Evolutionary conservation across 2,888 invertebrate species (phyloP).

Genomic region (Protonemura montana): DNA sequence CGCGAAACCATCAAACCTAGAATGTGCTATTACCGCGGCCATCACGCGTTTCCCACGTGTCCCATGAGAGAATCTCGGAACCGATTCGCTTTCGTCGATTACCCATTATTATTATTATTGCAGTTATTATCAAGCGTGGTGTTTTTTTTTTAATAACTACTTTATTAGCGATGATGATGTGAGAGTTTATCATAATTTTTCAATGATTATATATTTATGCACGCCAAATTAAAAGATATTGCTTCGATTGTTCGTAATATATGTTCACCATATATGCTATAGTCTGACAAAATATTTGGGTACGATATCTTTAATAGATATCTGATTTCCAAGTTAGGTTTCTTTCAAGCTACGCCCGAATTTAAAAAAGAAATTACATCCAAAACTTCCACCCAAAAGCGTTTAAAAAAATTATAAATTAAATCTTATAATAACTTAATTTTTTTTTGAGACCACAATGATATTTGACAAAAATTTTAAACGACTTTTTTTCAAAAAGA

Average conservation of each 20-base stretch:
- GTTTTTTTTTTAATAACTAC: background rate
- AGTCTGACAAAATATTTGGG: background rate
- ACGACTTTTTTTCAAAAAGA: background rate
- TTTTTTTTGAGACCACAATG: background rate
- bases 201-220: background rate
- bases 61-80: background rate
- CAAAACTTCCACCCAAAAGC: background rate
- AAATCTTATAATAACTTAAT: background rate
- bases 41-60: background rate
- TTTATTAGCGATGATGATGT: background rate
- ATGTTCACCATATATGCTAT: background rate
- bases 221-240: background rate
- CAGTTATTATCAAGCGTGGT: background rate
- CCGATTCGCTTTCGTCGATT: background rate
- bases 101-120: background rate
- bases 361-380: background rate
- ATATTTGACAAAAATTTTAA: background rate
- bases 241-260: background rate
- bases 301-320: background rate
- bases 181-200: background rate
- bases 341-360: background rate
- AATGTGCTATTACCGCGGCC: background rate
- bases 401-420: background rate
- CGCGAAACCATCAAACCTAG: background rate
- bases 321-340: background rate